Base-by-base conservation (phyloP, 2,113 vertebrate species). In the Erinaceus europaeus region DNA sequence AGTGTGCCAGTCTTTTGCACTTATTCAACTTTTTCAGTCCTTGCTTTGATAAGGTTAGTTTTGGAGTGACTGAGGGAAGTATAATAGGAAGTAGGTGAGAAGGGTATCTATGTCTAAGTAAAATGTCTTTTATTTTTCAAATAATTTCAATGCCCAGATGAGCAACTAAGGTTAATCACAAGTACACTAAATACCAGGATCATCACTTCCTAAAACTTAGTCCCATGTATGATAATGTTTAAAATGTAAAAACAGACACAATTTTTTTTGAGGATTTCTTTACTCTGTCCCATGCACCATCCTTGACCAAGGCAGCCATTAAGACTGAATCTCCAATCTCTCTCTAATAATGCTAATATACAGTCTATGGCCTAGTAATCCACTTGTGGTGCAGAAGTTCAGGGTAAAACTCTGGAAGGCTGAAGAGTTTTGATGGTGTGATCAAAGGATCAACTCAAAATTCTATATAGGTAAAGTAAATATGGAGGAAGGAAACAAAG, bases 401-500 rank as follows among this genome's bases (percentile, higher is more conserved):
- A 87, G 40, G 32, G 29, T 65, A 61, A 65, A 52, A n/a, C 6
- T 71, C 42, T 32, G 61, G 42, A 83, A 88, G 48, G 38, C 52
- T 36, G 6, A 88, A 84, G 27, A 77, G 21, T 36, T 84, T 15
- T 34, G 12, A 32, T 46, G 32, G 40, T 46, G 9, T 80, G 50
- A 76, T 29, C 57, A 84, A n/a, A 67, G 46, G 11, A 59, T 42
- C 40, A 36, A 52, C 75, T 73, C n/a, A 89, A 89, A 81, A 84
- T 74, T 85, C 67, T 52, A 53, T n/a, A n/a, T n/a, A n/a, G n/a
- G n/a, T n/a, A n/a, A n/a, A 18, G 25, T 50, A 72, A 77, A 71
- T 65, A 13, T 59, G 40, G 29, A 40, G 65, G 12, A 42, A 5
- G 20, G 2, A 14, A 53, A 55, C n/a, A 76, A 12, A 76, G 18